phyloP scores from a whole-genome alignment of 2,113 vertebrate genomes.

The Rhinopomastus cyanomelas region DNA sequence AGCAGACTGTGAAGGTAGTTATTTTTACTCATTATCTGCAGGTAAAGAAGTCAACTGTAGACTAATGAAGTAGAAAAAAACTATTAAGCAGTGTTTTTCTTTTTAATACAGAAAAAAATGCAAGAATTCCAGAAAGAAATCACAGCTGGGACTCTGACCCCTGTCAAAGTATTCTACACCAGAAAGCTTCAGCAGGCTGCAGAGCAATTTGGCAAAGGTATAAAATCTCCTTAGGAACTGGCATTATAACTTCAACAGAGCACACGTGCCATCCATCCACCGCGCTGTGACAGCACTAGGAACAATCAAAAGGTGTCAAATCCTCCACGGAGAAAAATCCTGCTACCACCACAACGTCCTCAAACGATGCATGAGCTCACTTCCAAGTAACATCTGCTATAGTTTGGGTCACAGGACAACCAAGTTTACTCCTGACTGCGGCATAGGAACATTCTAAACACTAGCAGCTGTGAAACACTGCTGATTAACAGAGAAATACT shows the following conservation, averaged over 20 bases:
- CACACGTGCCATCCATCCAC: background rate
- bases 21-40: background rate
- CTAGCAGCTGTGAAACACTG: background rate
- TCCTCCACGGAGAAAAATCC: background rate
- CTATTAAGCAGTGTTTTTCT: background rate
- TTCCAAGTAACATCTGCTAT: background rate
- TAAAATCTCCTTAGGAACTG: background rate
- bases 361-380: background rate
- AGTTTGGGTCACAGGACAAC: background rate
- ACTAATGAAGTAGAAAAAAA: background rate
- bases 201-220: conserved; percentile 24
- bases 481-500: background rate
- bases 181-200: background rate
- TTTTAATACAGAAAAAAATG: background rate
- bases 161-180: background rate
- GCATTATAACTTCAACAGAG: background rate
- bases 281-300: background rate
- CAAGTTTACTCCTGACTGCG: background rate
- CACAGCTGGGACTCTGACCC: background rate
- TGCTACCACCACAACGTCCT: background rate
- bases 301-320: background rate
- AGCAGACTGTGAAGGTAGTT: background rate
- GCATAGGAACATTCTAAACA: background rate
- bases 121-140: background rate
- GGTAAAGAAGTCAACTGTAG: background rate